Evolutionary conservation across 2,888 invertebrate species (phyloP).

Genomic region (Aspidiotus rigidus): DNA sequence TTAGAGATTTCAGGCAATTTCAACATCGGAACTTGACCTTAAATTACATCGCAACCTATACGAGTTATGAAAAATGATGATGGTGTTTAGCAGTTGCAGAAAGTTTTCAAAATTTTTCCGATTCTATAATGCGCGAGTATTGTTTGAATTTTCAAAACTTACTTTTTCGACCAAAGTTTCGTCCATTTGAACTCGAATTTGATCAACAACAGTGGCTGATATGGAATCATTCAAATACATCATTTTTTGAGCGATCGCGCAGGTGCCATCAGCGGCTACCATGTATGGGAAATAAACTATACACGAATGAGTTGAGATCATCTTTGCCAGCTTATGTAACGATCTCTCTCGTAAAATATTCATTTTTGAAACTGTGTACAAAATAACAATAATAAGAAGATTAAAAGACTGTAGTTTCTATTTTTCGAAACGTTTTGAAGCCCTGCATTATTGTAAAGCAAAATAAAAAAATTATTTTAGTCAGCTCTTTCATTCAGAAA

Average conservation of each 20-base stretch:
- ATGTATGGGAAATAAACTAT: conserved; percentile 40
- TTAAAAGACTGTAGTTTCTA: too few species aligned
- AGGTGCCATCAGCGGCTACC: conserved; percentile 35
- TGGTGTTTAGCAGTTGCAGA: background rate
- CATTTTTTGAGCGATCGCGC: conserved; percentile 38
- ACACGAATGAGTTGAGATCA: conserved; percentile 37
- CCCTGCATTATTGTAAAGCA: too few species aligned
- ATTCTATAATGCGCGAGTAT: background rate
- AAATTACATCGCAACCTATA: too few species aligned
- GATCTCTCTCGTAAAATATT: conserved; percentile 37
- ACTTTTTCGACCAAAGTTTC: conserved; percentile 39
- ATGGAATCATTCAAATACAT: conserved; percentile 44
- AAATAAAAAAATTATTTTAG: too few species aligned
- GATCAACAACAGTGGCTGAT: conserved; percentile 47
- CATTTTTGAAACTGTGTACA: conserved; percentile 36
- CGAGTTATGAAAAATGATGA: background rate
- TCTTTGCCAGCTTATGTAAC: conserved; percentile 37
- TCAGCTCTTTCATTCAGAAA: too few species aligned
- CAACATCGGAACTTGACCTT: too few species aligned
- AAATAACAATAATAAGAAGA: background rate
- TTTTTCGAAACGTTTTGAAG: too few species aligned
- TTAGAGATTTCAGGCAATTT: background rate
- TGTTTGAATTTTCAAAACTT: background rate
- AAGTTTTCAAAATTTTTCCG: background rate
- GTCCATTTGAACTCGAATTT: conserved; percentile 43